Base-by-base conservation (phyloP, 2,888 invertebrate species). In the Cheilosia variabilis region DNA sequence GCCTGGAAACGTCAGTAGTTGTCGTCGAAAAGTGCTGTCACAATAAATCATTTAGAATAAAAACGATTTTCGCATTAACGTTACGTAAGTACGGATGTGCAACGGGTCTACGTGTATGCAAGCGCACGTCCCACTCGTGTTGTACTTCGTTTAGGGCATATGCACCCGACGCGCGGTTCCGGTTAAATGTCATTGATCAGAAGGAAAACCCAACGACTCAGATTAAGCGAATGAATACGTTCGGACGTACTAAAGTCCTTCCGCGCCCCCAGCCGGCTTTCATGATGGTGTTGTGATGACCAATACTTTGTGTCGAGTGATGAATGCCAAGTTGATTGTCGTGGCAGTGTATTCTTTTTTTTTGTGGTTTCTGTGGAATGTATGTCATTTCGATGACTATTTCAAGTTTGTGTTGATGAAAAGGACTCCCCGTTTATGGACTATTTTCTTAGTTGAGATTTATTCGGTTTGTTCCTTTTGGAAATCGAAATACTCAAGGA, bases 21-120 rank as follows among this genome's bases (percentile, higher is more conserved):
- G 37, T 37, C 13, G 4, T 1, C 3, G 3, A 41, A 43, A 27
- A 27, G 45, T 45, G 27, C n/a, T 66, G 62, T 50, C 82, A 43
- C 63, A 69, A 55, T 66, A 37, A 66, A 80, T 75, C 65, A 73
- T 79, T 73, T 43, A 69, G 15, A 43, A 22, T 10, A 75, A 50
- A 43, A 53, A 24, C 22, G 52, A 15, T 13, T 22, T 72, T 60
- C 37, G 19, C 60, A 57, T 63, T 19, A 69, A 47, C 65, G 58
- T 84, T 80, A 80, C 69, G 75, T 84, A 84, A 84, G 79, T 57
- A 13, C 31, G 13, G 31, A 45, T 65, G 55, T 78, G 58, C 52
- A 73, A 34, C 60, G 69, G 63, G 55, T 43, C 43, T 15, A 31
- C 31, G 43, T 52, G 60, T 15, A 79, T 84, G 83, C 10, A 34